Evolutionary conservation across 1,140 invertebrate species (phyloP), one percentile per base, ranked within the genome.

Genomic region (Steinernema feltiae): DNA sequence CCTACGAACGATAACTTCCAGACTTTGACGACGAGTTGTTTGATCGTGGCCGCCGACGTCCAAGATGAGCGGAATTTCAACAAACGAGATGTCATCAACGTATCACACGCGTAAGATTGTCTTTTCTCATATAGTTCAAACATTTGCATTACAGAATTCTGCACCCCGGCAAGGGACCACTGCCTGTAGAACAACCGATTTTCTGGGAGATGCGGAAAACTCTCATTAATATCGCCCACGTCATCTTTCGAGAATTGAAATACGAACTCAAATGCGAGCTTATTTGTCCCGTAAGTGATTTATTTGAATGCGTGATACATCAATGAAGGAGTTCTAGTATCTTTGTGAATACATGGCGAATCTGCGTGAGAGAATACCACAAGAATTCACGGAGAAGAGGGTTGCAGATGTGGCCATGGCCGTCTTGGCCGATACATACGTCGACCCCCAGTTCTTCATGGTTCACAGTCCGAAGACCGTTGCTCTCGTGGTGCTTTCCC

Each of bases 401-500:
- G 24, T 63, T 21, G 53, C 53, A 3, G 53, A 63, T 15, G 24
- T 17, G 24, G 53, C 53, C 15, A 63, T 63, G 53, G 53, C 7
- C 12, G 24, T 63, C 24, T 21, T 63, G 12, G 53, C 53, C 15
- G 53, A 63, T 27, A 15, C 53, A 7, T 63, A 63, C 53, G 53
- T 63, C 15, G 53, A 63, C 53, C 3, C 24, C 7, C 2, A 63
- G 15, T 63, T 63, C 53, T 17, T 63, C 53, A 63, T 27, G 12
- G 53, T 15, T 3, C 53, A 63, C 53, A 63, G 53, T 27, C 53
- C 53, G 53, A 63, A 63, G 53, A 63, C 53, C 53, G 53, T 63
- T 27, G 53, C 53, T 21, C 53, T 63, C 15, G 24, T 27, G 12
- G 53, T 63, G 7, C 53, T 63, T 21, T 63, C 53, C 53, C 24